Percentiles rank a stretch among this genome's conserved stretches.
Conservation (phyloP, 2,888 invertebrate genomes). For the Limnephilus marmoratus region DNA sequence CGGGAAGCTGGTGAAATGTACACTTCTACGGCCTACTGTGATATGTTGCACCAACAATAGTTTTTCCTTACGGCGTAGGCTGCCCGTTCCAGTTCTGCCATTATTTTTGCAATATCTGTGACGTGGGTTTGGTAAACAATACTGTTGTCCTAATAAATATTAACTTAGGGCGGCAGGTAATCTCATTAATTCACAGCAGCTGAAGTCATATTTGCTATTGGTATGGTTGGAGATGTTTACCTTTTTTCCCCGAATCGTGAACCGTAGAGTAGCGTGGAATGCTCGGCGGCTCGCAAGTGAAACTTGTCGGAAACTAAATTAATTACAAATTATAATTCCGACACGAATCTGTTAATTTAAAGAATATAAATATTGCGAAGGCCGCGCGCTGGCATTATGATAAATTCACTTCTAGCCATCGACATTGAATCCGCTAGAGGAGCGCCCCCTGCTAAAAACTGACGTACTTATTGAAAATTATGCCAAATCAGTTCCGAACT, state of each 20-base stretch:
- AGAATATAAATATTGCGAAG: constrained; percentile 39
- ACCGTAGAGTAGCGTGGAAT: background rate
- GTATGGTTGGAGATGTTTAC: background rate
- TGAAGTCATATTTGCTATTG: background rate
- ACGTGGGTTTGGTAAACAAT: background rate
- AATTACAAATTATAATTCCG: constrained; percentile 14
- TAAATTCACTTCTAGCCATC: constrained; percentile 7
- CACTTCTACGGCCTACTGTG: no score
- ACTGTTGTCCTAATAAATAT: background rate
- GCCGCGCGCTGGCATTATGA: constrained; percentile 1
- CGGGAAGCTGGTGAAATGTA: no score
- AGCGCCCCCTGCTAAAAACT: background rate
- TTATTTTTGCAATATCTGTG: no score
- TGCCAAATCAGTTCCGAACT: background rate
- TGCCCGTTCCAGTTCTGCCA: no score
- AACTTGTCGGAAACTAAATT: constrained; percentile 10
- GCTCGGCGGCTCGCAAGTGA: background rate
- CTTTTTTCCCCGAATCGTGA: background rate
- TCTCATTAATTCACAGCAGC: background rate
- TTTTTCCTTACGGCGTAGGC: no score
- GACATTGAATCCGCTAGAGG: background rate
- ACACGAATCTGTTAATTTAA: constrained; percentile 14
- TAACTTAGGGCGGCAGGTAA: background rate
- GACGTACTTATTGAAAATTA: background rate
- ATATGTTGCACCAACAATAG: no score